phyloP scores from a whole-genome alignment of 1,140 invertebrate genomes.

The Aphaenogaster floridana region DNA sequence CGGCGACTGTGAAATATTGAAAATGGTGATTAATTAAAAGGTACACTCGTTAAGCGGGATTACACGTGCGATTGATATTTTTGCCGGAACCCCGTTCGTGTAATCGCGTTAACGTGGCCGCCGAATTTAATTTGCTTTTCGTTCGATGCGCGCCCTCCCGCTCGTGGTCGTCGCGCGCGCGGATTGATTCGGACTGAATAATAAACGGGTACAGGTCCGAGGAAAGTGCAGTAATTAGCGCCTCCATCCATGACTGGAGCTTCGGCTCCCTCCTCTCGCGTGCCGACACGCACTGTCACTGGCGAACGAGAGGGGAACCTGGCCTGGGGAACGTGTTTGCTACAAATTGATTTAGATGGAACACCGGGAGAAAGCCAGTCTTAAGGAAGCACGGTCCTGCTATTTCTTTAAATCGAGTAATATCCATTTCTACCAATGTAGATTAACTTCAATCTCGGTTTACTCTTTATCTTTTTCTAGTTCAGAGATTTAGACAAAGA shows the following conservation, averaged over 20 bases:
- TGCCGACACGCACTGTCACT: constrained; percentile 13
- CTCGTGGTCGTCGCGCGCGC: constrained; percentile 30
- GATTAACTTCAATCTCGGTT: no score
- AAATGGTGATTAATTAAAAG: constrained; percentile 84
- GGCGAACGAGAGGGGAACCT: neutral
- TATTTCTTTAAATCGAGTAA: neutral
- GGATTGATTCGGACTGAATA: constrained; percentile 76
- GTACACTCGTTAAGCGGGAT: constrained; percentile 83
- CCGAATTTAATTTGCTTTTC: constrained; percentile 83
- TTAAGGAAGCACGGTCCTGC: constrained; percentile 7
- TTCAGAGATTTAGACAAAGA: no score
- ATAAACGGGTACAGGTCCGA: constrained; percentile 61
- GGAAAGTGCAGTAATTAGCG: constrained; percentile 71
- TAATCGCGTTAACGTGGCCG: constrained; percentile 82
- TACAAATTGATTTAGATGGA: constrained; percentile 13
- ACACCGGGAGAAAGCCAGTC: neutral
- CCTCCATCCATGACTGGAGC: constrained; percentile 23
- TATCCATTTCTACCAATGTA: no score
- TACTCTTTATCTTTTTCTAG: no score
- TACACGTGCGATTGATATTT: constrained; percentile 84
- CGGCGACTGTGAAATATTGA: constrained; percentile 80
- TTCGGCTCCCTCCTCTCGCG: neutral
- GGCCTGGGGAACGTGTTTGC: constrained; percentile 28
- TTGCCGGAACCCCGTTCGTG: constrained; percentile 77
- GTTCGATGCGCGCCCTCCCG: constrained; percentile 65